Conservation (phyloP, 2,797 vertebrate genomes). For the Gadopsis marmoratus region DNA sequence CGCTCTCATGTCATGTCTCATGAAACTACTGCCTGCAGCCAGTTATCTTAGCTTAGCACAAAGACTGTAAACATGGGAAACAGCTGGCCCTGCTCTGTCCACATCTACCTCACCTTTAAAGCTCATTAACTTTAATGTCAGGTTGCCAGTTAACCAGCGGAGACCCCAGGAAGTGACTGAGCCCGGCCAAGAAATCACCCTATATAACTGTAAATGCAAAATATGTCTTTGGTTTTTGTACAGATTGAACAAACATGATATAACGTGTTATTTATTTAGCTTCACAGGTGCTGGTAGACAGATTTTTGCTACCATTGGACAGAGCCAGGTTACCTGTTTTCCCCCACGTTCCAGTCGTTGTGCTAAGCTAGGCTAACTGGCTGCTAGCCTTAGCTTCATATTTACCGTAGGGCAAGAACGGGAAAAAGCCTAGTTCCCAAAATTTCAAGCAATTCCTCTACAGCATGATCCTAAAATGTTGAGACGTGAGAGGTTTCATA, state of each 20-base stretch:
- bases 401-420: neutral
- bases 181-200: neutral
- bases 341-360: neutral
- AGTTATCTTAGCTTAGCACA: neutral
- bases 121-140: neutral
- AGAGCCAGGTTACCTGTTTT: neutral
- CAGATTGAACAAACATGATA: neutral
- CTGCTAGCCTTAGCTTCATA: neutral
- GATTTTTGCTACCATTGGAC: neutral
- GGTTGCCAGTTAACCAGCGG: neutral
- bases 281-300: neutral
- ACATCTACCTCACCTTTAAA: neutral
- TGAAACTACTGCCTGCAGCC: neutral
- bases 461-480: neutral
- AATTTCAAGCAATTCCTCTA: neutral
- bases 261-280: neutral
- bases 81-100: neutral
- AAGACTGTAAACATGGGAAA: neutral
- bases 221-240: neutral
- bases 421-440: neutral
- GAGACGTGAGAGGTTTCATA: neutral
- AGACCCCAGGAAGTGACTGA: neutral
- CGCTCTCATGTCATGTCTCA: neutral
- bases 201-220: too few relatives aligned
- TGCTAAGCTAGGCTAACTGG: conserved; percentile 9